Conservation (phyloP, 2,113 vertebrate species). For the Xenotilapia flavipinnis region DNA sequence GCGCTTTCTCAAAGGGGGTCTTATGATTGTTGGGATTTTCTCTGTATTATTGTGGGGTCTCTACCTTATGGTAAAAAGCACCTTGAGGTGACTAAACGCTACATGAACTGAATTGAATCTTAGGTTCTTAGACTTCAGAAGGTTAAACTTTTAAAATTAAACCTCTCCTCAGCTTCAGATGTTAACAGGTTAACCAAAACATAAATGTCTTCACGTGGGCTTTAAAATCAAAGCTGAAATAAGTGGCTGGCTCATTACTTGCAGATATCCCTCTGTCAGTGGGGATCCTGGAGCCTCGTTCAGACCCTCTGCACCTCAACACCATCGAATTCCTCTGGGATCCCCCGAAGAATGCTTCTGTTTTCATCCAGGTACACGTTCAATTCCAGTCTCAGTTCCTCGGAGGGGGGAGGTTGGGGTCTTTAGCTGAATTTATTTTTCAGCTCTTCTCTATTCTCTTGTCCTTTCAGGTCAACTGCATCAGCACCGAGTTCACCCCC, state of each 20-base stretch:
- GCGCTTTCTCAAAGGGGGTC: background rate
- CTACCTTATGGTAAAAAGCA: background rate
- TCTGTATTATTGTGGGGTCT: background rate
- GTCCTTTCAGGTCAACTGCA: slow-evolving; percentile 84
- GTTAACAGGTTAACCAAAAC: background rate
- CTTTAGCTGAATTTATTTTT: background rate
- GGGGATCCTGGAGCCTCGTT: slow-evolving; percentile 85
- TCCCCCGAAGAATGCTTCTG: slow-evolving; percentile 82
- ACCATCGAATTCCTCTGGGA: slow-evolving; percentile 95
- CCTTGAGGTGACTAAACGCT: background rate
- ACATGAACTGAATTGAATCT: background rate
- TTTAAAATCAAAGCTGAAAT: background rate
- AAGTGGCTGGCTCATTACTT: slow-evolving; percentile 33
- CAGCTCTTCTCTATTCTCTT: background rate
- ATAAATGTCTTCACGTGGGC: background rate
- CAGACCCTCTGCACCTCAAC: slow-evolving; percentile 86
- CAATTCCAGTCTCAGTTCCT: background rate
- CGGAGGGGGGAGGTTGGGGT: background rate
- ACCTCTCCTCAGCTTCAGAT: background rate
- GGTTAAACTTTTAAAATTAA: background rate
- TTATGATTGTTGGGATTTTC: background rate
- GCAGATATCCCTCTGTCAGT: slow-evolving; percentile 90
- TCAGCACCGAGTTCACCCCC: slow-evolving; percentile 94
- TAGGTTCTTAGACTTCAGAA: background rate
- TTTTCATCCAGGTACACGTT: slow-evolving; percentile 84